Percentiles rank a stretch among this genome's conserved stretches.
Evolutionary conservation across 2,113 vertebrate genomes (phyloP).

Genomic region (Microtus ochrogaster): DNA sequence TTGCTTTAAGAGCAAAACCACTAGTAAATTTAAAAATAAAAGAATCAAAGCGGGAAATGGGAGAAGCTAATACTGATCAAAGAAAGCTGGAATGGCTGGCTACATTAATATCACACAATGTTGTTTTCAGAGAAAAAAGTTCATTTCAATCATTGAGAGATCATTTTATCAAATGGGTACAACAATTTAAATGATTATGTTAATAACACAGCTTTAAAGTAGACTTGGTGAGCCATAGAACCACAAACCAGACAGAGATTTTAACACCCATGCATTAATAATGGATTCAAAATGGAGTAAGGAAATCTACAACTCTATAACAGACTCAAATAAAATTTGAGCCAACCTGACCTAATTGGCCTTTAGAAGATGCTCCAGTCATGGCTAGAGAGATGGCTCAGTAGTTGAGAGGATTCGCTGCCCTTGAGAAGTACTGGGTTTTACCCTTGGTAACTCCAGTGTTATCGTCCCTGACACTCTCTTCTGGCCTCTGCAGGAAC

Average conservation of each 20-base stretch:
- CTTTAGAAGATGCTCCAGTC: background rate
- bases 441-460: background rate
- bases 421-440: background rate
- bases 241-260: background rate
- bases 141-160: background rate
- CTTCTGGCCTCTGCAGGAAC: background rate
- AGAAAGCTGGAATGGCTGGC: background rate
- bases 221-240: background rate
- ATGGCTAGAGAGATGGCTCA: background rate
- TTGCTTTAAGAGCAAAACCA: slow-evolving; percentile 5
- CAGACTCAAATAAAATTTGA: slow-evolving; percentile 9
- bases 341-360: background rate
- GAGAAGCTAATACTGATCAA: background rate
- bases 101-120: background rate
- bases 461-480: background rate
- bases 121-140: background rate
- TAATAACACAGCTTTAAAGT: slow-evolving; percentile 7
- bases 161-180: background rate
- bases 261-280: background rate
- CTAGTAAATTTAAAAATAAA: background rate
- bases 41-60: background rate
- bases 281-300: background rate
- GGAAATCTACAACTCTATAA: background rate
- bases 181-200: background rate
- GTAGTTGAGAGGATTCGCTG: background rate